Conservation (phyloP, 2,797 vertebrate species). For the Eulemur albifrons region DNA sequence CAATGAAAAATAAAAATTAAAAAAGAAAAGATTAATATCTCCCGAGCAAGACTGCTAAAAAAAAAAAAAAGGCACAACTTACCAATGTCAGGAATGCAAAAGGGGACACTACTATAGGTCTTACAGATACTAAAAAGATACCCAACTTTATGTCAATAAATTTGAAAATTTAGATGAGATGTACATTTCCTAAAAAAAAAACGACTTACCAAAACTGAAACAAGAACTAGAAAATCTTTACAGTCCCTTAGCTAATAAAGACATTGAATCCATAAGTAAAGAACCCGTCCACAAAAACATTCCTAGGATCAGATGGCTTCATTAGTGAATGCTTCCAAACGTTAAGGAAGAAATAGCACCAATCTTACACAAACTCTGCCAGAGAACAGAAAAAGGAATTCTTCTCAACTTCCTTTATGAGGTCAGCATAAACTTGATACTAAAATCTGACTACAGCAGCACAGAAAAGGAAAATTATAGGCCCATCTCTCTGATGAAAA, state of each 20-base stretch:
- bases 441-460: neutral
- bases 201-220: slow-evolving; percentile 41
- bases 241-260: neutral
- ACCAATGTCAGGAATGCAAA: neutral
- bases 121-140: neutral
- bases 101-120: neutral
- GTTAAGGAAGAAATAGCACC: neutral
- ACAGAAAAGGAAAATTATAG: neutral
- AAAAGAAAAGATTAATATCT: neutral
- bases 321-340: neutral
- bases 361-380: neutral
- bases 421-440: neutral
- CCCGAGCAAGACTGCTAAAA: neutral
- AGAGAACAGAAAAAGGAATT: neutral
- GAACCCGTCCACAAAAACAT: neutral
- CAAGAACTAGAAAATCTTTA: neutral
- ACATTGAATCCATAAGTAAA: neutral
- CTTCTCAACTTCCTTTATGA: neutral
- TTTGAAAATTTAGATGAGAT: neutral
- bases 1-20: neutral
- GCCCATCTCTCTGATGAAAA: neutral
- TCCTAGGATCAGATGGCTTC: neutral
- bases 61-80: neutral
- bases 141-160: neutral
- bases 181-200: neutral